Evolutionary conservation across 92 coral and sea anemone genomes (phyloP).

Genomic region (Actinernus sp.): DNA sequence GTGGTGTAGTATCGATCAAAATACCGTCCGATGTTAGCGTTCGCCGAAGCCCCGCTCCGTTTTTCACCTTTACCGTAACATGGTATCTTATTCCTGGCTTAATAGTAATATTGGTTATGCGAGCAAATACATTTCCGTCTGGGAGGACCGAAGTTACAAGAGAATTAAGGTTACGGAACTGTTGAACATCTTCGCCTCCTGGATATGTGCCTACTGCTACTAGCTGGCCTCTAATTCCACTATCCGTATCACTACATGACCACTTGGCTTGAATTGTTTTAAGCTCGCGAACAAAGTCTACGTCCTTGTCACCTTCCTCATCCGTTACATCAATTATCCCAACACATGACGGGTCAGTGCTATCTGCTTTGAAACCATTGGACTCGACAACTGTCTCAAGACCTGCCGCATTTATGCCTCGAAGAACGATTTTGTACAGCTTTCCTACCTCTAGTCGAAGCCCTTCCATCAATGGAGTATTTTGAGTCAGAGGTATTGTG

Average conservation of each 20-base stretch:
- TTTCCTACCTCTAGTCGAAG: slow-evolving; percentile 68
- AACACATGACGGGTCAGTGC: slow-evolving; percentile 71
- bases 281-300: slow-evolving; percentile 82
- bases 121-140: slow-evolving; percentile 55
- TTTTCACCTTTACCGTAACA: slow-evolving; percentile 87
- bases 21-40: slow-evolving; percentile 91
- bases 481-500: slow-evolving; percentile 74
- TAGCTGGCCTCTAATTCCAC: slow-evolving; percentile 62
- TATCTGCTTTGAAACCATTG: slow-evolving; percentile 83
- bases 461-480: slow-evolving; percentile 80
- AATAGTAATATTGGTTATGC: slow-evolving; percentile 47
- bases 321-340: slow-evolving; percentile 71
- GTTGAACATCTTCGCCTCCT: slow-evolving; percentile 66
- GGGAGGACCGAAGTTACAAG: slow-evolving; percentile 16
- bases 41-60: slow-evolving; percentile 70
- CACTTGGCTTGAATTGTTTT: slow-evolving; percentile 74
- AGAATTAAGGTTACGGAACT: slow-evolving; percentile 30
- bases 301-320: slow-evolving; percentile 50
- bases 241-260: slow-evolving; percentile 78
- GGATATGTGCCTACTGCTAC: slow-evolving; percentile 94
- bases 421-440: slow-evolving; percentile 69
- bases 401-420: slow-evolving; percentile 92
- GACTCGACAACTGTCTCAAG: slow-evolving; percentile 58
- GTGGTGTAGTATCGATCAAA: slow-evolving; percentile 83
- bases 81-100: slow-evolving; percentile 79